Percentiles rank a stretch among this genome's conserved stretches.
Conservation (phyloP, 1,140 invertebrate genomes). For the Drosophila biarmipes region DNA sequence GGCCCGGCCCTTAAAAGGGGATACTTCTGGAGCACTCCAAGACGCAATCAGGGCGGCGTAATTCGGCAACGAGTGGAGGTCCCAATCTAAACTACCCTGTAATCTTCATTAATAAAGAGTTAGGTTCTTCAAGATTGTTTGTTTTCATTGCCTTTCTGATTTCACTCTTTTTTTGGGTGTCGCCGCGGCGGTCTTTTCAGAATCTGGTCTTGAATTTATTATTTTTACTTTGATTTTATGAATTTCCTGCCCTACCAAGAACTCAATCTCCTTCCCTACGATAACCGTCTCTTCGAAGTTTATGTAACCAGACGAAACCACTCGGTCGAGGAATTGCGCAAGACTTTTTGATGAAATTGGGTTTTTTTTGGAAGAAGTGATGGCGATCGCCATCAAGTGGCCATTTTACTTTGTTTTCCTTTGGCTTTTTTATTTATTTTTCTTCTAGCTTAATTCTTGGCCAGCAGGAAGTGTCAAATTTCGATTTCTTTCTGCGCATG, state of each 20-base stretch:
- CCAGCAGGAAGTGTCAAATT: conserved; percentile 73
- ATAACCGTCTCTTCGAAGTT: conserved; percentile 24
- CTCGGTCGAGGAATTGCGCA: conserved; percentile 58
- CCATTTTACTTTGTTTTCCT: conserved; percentile 62
- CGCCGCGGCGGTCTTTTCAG: conserved; percentile 8
- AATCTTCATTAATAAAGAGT: conserved; percentile 37
- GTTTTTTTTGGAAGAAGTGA: conserved; percentile 16
- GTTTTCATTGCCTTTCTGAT: conserved; percentile 45
- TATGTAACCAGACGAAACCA: conserved; percentile 60
- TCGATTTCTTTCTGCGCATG: conserved; percentile 49
- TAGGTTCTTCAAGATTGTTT: conserved; percentile 49
- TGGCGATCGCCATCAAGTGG: conserved; percentile 57
- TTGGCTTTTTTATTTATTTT: conserved; percentile 59
- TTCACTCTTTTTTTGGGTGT: conserved; percentile 4
- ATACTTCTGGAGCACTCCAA: neutral
- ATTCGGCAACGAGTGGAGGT: conserved; percentile 62
- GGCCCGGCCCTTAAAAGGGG: neutral
- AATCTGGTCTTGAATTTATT: conserved; percentile 28
- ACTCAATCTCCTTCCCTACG: conserved; percentile 14
- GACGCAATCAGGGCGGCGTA: conserved; percentile 38
- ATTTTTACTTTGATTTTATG: conserved; percentile 41
- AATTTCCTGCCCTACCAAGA: conserved; percentile 70
- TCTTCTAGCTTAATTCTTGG: conserved; percentile 41
- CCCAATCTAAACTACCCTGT: conserved; percentile 5
- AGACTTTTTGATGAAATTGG: conserved; percentile 61